These are phyloP conservation scores for Elmis aenea DNA, from an alignment of 2,888 invertebrate genomes.

Conservation along the genomic window DNA sequence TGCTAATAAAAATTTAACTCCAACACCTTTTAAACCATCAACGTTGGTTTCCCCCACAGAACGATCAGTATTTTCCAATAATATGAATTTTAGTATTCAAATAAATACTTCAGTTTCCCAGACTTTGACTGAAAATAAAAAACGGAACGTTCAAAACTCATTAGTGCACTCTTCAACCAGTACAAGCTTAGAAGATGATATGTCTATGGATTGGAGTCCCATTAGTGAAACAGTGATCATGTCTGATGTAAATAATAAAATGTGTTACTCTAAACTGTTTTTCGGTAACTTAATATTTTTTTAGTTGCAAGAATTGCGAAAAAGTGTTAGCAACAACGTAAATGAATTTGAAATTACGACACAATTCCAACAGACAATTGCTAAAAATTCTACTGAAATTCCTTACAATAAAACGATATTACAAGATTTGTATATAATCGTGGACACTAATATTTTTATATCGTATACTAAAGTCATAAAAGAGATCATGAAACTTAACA, in stretches of 20 bases:
- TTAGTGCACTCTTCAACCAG: too few relatives aligned
- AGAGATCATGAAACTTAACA: constrained; percentile 29
- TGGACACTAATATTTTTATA: constrained; percentile 52
- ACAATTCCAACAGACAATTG: constrained; percentile 4
- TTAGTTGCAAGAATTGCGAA: constrained; percentile 22
- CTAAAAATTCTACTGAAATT: constrained; percentile 2
- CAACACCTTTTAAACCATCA: too few relatives aligned
- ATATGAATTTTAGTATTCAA: too few relatives aligned
- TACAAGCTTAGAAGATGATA: constrained; percentile 15
- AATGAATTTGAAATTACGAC: constrained; percentile 3
- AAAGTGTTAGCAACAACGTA: constrained; percentile 7
- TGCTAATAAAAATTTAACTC: too few relatives aligned
- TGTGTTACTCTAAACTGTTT: neutral
- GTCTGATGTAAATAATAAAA: constrained; percentile 21
- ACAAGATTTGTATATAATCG: constrained; percentile 40
- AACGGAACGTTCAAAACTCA: too few relatives aligned
- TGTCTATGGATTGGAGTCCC: constrained; percentile 31
- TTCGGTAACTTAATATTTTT: constrained; percentile 27
- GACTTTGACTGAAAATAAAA: constrained; percentile 1
- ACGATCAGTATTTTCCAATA: too few relatives aligned
- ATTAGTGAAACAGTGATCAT: constrained; percentile 24
- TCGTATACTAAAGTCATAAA: constrained; percentile 43
- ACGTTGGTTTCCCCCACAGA: too few relatives aligned
- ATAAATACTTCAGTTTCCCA: constrained; percentile 4
- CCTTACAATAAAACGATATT: constrained; percentile 6